Conservation (phyloP, 2,113 vertebrate species). For the Pantherophis guttatus region DNA sequence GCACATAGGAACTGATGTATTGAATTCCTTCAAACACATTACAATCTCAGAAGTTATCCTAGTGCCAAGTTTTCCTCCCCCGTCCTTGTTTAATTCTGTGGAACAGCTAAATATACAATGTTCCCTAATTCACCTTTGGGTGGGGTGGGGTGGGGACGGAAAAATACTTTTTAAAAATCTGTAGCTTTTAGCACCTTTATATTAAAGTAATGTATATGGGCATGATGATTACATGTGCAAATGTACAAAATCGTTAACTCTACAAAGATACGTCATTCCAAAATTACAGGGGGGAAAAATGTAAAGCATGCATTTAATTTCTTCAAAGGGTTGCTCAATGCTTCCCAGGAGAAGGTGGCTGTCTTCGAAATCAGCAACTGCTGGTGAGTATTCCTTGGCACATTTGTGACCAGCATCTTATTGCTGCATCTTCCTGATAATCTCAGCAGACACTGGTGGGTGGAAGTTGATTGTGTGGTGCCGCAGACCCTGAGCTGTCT, state of each 20-base stretch:
- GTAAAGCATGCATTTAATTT: conserved; percentile 85
- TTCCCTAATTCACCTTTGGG: conserved; percentile 50
- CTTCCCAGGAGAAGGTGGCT: conserved; percentile 82
- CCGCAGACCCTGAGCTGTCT: conserved; percentile 96
- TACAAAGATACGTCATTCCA: conserved; percentile 84
- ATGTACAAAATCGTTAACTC: conserved; percentile 93
- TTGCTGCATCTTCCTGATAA: conserved; percentile 97
- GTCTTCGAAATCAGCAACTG: conserved; percentile 83
- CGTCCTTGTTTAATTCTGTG: conserved; percentile 48
- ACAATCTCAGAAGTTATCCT: conserved; percentile 62
- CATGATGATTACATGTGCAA: conserved; percentile 91
- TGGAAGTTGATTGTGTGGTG: conserved; percentile 99
- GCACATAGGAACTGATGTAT: conserved; percentile 65
- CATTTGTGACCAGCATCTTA: conserved; percentile 80
- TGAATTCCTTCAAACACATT: conserved; percentile 63
- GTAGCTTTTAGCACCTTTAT: conserved; percentile 81
- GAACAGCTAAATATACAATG: conserved; percentile 48
- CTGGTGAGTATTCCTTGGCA: conserved; percentile 85
- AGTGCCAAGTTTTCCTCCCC: conserved; percentile 61
- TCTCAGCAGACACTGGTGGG: conserved; percentile 90
- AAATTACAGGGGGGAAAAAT: conserved; percentile 78
- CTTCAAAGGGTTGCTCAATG: conserved; percentile 76
- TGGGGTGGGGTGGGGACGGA: conserved; percentile 38
- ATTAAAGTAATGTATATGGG: conserved; percentile 81
- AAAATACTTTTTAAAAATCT: conserved; percentile 72